These are phyloP conservation scores for Otocyon megalotis DNA, from an alignment of 2,113 vertebrate genomes.

Conservation along the genomic window DNA sequence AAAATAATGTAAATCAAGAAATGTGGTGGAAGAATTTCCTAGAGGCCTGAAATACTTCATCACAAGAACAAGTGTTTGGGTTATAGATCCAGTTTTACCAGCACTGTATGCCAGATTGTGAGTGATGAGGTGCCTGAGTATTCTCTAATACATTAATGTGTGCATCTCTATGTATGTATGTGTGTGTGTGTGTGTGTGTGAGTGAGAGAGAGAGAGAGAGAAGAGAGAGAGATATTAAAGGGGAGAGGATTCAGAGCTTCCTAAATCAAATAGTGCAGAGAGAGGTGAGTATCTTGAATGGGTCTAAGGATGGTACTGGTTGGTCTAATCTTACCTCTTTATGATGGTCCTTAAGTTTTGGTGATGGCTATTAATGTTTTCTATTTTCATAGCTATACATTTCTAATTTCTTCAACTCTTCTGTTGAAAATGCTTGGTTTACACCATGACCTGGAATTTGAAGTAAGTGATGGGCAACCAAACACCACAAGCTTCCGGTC, in stretches of 20 bases:
- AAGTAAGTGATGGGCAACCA: background rate
- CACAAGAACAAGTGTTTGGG: background rate
- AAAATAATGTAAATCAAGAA: background rate
- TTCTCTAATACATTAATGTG: background rate
- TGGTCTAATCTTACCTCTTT: background rate
- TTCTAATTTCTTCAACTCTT: background rate
- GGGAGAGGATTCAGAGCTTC: background rate
- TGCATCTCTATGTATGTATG: background rate
- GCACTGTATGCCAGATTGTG: background rate
- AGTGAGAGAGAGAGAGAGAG: background rate
- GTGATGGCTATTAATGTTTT: background rate
- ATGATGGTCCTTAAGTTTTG: background rate
- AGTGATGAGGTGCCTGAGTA: background rate
- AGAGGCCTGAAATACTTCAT: background rate
- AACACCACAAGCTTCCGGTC: background rate
- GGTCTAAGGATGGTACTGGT: background rate
- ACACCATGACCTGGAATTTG: background rate
- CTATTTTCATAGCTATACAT: background rate
- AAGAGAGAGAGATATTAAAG: no score
- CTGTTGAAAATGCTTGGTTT: background rate
- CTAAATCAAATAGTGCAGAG: background rate
- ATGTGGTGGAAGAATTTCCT: background rate
- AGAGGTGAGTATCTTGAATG: background rate
- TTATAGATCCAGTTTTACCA: background rate
- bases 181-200: background rate